Percentiles rank a stretch among this genome's conserved stretches.
These are phyloP conservation scores for Cisticola juncidis DNA, from an alignment of 2,113 vertebrate species.

Conservation along the genomic window DNA sequence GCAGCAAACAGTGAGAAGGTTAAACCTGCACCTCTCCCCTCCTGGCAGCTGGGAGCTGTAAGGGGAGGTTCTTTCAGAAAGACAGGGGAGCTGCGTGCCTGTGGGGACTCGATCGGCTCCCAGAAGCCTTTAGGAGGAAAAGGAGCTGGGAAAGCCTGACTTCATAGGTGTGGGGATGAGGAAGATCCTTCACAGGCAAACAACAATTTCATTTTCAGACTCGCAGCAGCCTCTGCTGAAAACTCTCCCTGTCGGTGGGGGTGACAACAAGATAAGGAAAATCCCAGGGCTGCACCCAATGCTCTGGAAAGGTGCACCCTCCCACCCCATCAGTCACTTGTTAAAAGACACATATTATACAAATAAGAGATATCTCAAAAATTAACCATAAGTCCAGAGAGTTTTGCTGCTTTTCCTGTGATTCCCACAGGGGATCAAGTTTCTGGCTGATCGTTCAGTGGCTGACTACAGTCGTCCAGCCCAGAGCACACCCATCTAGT, in stretches of 20 bases:
- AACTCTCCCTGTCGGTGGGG: rapidly evolving
- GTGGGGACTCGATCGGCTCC: rapidly evolving
- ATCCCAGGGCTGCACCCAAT: not conserved
- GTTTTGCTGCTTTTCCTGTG: not conserved
- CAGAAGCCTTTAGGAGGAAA: not conserved
- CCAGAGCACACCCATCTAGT: not conserved
- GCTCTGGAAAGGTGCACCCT: rapidly evolving
- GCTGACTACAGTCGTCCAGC: not conserved
- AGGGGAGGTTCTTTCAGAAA: not conserved
- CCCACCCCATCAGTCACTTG: not conserved
- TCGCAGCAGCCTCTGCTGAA: not conserved
- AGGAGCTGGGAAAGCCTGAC: not conserved
- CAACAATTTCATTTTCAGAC: not conserved
- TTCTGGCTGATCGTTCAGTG: not conserved
- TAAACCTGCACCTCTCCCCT: not conserved
- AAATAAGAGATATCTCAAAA: not conserved
- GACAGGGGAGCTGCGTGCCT: not conserved
- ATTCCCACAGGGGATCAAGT: not conserved
- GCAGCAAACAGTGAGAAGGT: not conserved
- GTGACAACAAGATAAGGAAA: not conserved
- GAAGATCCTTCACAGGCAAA: not conserved
- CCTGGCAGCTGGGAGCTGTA: not conserved
- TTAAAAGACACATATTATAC: not conserved
- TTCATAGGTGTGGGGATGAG: not conserved
- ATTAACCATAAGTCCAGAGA: rapidly evolving